phyloP scores from a whole-genome alignment of 2,888 invertebrate species.

The Sphaerophoria taeniata region DNA sequence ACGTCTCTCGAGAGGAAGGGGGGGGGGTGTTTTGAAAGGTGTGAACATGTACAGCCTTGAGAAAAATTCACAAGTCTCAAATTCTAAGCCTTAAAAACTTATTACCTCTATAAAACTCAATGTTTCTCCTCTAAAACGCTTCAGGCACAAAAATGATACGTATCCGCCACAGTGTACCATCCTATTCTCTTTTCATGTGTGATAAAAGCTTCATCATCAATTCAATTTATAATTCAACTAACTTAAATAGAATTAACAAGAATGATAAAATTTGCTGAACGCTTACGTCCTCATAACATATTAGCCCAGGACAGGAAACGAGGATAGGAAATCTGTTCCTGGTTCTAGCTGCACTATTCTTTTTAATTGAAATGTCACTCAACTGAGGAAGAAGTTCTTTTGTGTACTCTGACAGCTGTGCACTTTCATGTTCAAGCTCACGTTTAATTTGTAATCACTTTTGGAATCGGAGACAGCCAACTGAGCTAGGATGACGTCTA shows the following conservation, averaged over 20 bases:
- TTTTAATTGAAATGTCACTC: slow-evolving; percentile 59
- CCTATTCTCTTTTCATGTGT: slow-evolving; percentile 8
- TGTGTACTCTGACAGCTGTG: slow-evolving; percentile 18
- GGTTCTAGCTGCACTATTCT: background rate
- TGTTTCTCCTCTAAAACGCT: background rate
- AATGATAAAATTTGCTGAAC: slow-evolving; percentile 9
- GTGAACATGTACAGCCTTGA: background rate
- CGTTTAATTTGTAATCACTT: slow-evolving; percentile 31
- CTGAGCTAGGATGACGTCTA: background rate
- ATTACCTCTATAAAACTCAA: background rate
- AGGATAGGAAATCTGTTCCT: background rate
- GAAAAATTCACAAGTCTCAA: slow-evolving; percentile 1
- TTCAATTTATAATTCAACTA: slow-evolving; percentile 53
- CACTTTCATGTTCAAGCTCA: slow-evolving; percentile 36
- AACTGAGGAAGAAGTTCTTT: slow-evolving; percentile 21
- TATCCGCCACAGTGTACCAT: slow-evolving; percentile 14
- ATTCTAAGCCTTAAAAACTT: slow-evolving; percentile 6
- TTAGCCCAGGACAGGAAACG: background rate
- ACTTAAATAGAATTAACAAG: slow-evolving; percentile 49
- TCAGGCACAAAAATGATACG: slow-evolving; percentile 28
- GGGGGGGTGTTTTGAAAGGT: background rate
- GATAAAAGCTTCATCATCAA: slow-evolving; percentile 20
- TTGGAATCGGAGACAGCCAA: background rate
- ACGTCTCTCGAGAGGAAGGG: background rate
- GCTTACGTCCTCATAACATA: background rate